Evolutionary conservation across 2,113 vertebrate genomes (phyloP).

Genomic region (Gasterosteus nipponicus): DNA sequence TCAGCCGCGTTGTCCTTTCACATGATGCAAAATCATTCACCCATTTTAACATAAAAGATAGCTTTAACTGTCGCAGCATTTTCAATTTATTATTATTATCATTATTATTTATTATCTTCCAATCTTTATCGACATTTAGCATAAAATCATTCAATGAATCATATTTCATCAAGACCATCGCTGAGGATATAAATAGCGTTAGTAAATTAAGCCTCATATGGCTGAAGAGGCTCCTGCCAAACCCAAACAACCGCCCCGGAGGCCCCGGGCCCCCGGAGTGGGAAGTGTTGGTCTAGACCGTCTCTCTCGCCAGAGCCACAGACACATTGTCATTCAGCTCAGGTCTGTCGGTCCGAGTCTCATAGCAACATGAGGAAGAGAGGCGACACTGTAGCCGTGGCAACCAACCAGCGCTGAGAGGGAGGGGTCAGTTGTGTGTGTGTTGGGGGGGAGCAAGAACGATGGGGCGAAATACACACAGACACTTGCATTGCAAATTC

Average conservation of each 20-base stretch:
- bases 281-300: conserved; percentile 69
- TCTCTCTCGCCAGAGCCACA: conserved; percentile 65
- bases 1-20: neutral
- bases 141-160: neutral
- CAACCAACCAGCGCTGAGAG: conserved; percentile 74
- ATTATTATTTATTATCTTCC: neutral
- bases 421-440: conserved; percentile 59
- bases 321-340: conserved; percentile 79
- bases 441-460: conserved; percentile 10
- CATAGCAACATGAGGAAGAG: conserved; percentile 79
- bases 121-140: conserved; percentile 5
- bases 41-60: neutral
- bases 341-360: conserved; percentile 77
- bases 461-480: conserved; percentile 30
- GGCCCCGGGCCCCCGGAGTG: conserved; percentile 45
- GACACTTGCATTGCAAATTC: conserved; percentile 49
- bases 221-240: conserved; percentile 50
- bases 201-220: conserved; percentile 35
- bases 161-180: conserved; percentile 6
- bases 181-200: conserved; percentile 23
- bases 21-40: neutral
- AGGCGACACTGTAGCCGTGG: conserved; percentile 77
- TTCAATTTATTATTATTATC: neutral
- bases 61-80: neutral
- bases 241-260: conserved; percentile 53